A percentile compares a stretch with the other conserved stretches of the same genome.
These are phyloP conservation scores for Lepisosteus oculatus DNA, from an alignment of 2,113 vertebrate species.

Conservation along the genomic window DNA sequence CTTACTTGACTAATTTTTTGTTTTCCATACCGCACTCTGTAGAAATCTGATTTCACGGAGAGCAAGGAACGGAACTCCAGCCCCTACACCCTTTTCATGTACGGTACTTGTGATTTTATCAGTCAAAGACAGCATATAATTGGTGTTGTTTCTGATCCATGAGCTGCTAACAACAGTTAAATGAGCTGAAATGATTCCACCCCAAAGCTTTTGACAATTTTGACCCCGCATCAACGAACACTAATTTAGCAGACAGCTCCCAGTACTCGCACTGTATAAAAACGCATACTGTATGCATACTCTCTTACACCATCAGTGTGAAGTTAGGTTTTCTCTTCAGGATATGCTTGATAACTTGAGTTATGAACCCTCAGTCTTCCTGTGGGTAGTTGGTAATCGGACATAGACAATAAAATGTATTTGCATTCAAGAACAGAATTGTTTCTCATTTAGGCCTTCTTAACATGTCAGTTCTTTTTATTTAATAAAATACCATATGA, in stretches of 20 bases:
- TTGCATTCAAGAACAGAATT: too few relatives aligned
- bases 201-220: constrained; percentile 11
- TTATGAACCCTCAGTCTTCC: too few relatives aligned
- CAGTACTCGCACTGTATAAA: too few relatives aligned
- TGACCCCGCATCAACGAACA: constrained; percentile 4
- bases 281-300: too few relatives aligned
- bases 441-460: too few relatives aligned
- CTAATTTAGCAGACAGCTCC: constrained; percentile 1
- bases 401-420: too few relatives aligned
- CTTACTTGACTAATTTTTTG: neutral
- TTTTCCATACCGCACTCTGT: neutral
- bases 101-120: neutral
- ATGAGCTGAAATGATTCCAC: constrained; percentile 14
- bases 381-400: too few relatives aligned
- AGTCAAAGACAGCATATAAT: constrained; percentile 14
- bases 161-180: constrained; percentile 1
- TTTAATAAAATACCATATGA: too few relatives aligned
- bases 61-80: constrained; percentile 11
- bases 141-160: constrained; percentile 2
- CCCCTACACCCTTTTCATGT: constrained; percentile 8
- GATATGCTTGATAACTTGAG: too few relatives aligned
- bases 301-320: too few relatives aligned
- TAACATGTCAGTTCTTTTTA: too few relatives aligned
- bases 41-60: neutral
- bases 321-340: too few relatives aligned